Evolutionary conservation across 1,140 invertebrate species (phyloP).

Genomic region (Gryon sp.): DNA sequence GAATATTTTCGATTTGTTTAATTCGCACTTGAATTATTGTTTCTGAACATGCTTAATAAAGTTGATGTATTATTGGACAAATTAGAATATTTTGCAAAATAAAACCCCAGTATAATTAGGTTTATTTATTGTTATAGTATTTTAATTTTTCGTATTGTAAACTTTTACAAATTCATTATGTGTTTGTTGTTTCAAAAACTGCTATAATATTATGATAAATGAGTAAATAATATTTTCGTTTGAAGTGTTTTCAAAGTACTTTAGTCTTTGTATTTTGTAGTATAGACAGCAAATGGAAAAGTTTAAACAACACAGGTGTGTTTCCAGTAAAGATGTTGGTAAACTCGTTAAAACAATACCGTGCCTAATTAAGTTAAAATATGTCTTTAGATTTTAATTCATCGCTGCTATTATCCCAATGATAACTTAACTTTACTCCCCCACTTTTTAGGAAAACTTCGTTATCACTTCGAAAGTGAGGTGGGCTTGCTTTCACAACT

Average conservation of each 20-base stretch:
- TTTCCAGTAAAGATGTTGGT: slow-evolving; percentile 35
- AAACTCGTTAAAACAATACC: slow-evolving; percentile 59
- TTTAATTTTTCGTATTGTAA: too few species aligned
- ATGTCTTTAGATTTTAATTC: slow-evolving; percentile 58
- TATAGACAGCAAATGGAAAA: slow-evolving; percentile 37
- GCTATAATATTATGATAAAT: too few species aligned
- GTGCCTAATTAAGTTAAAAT: slow-evolving; percentile 55
- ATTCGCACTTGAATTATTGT: too few species aligned
- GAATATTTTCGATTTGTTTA: too few species aligned
- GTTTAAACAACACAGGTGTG: slow-evolving; percentile 43
- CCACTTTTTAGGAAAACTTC: slow-evolving; percentile 56
- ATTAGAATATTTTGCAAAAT: too few species aligned
- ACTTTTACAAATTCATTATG: too few species aligned
- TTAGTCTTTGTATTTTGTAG: slow-evolving; percentile 18
- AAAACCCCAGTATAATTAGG: too few species aligned
- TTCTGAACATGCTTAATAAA: too few species aligned
- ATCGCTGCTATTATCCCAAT: slow-evolving; percentile 52
- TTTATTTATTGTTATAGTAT: too few species aligned
- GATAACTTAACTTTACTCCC: slow-evolving; percentile 54
- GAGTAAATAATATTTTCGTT: slow-evolving; percentile 17
- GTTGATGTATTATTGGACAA: too few species aligned
- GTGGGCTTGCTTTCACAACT: slow-evolving; percentile 51
- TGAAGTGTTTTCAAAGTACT: slow-evolving; percentile 23
- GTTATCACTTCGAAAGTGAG: slow-evolving; percentile 49
- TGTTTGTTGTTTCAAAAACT: too few species aligned